Evolutionary conservation across 2,888 invertebrate species (phyloP), one percentile per base, ranked within the genome.

Genomic region (Slavum lentiscoides): DNA sequence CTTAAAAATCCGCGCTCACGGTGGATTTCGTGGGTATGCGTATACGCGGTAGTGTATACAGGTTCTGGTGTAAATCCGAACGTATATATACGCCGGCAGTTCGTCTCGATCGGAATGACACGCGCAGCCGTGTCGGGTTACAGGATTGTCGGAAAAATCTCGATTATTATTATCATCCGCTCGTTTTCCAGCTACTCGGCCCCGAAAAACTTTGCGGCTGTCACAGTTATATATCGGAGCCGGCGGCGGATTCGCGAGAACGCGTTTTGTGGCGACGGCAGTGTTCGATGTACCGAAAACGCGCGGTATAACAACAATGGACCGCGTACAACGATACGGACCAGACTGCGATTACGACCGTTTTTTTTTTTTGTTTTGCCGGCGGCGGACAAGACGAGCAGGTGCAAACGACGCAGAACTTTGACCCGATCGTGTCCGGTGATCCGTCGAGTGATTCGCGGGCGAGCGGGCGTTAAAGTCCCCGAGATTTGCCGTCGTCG

Each of bases 251-350:
- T 74, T 64, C 74, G 64, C 62, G 74, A 74, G 74, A 74, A 64
- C 62, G 62, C 74, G 39, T 64, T 66, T 55, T 58, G 13, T 19
- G 30, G 30, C 4, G 30, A 30, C 30, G 30, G 30, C 30, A 64
- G 68, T 76, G 76, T 61, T 76, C 76, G 76, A 21, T 23, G 76
- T 76, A 69, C 59, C 76, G 76, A 68, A 76, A 76, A 76, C n/a
- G 4, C 30, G 30, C 30, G 30, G 30, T 30, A 76, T 69, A 76
- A 76, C 76, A 76, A 76, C 69, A 21, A 61, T n/a, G 62, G 15
- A n/a, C 21, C 30, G 30, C 30, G 30, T 30, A 30, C 30, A 30
- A 30, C 30, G 30, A 30, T 19, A 21, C 21, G 72, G 43, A 19
- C 30, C 30, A 53, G 19, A 43, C 61, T 21, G 30, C 30, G 4